Conservation (phyloP, 2,888 invertebrate genomes). For the Drepanosiphum platanoidis region DNA sequence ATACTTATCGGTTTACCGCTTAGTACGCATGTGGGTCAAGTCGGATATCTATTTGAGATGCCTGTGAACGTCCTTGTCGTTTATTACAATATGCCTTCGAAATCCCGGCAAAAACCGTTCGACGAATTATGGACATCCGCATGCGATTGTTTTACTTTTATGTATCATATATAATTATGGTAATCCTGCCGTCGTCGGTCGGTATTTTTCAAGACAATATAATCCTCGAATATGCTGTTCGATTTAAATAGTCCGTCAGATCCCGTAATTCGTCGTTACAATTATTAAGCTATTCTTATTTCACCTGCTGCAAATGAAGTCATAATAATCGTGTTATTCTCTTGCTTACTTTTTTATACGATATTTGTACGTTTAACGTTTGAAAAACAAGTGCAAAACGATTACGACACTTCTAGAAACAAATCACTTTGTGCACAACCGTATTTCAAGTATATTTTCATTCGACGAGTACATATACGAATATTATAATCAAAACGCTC, state of each 20-base stretch:
- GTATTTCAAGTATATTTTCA: too few relatives aligned
- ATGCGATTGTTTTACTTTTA: constrained; percentile 10
- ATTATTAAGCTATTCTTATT: not conserved
- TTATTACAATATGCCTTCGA: not conserved
- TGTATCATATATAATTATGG: not conserved
- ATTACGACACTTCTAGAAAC: too few relatives aligned
- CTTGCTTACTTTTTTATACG: too few relatives aligned
- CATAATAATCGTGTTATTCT: not conserved
- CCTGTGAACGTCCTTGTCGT: not conserved
- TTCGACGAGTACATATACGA: too few relatives aligned
- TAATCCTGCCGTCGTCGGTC: not conserved
- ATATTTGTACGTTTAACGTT: too few relatives aligned
- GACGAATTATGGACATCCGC: constrained; percentile 5
- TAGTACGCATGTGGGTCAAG: constrained; percentile 35
- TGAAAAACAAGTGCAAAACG: not conserved
- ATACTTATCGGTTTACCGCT: constrained; percentile 45
- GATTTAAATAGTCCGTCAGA: not conserved
- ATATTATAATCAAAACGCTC: too few relatives aligned
- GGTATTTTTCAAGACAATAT: not conserved
- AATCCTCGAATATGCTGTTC: not conserved
- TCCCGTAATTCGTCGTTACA: not conserved
- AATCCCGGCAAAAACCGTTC: constrained; percentile 21
- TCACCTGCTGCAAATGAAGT: not conserved
- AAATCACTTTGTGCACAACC: too few relatives aligned
- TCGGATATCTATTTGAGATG: constrained; percentile 35